Conservation (phyloP, 2,888 invertebrate genomes). For the Lasiommata megera region DNA sequence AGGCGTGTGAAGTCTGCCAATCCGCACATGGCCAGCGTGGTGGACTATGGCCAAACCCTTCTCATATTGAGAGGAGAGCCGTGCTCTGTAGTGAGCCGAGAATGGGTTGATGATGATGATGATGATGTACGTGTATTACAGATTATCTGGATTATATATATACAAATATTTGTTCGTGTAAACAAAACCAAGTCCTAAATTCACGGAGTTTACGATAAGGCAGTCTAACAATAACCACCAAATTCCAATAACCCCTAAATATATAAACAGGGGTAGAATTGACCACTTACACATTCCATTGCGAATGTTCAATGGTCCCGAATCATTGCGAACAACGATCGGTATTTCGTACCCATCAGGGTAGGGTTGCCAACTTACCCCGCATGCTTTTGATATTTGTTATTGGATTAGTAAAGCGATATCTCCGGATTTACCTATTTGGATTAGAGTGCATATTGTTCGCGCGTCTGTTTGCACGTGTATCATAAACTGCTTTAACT, state of each 20-base stretch:
- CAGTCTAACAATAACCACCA: constrained; percentile 14
- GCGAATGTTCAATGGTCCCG: constrained; percentile 27
- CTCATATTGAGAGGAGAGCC: too few relatives aligned
- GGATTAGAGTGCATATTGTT: too few relatives aligned
- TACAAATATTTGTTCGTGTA: background rate
- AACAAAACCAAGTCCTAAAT: background rate
- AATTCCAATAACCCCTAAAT: constrained; percentile 25
- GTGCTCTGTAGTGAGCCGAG: too few relatives aligned
- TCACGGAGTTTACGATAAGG: background rate
- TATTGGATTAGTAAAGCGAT: background rate
- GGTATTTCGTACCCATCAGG: constrained; percentile 37
- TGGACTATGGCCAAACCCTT: too few relatives aligned
- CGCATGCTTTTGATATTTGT: background rate
- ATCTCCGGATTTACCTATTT: too few relatives aligned
- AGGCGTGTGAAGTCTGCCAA: too few relatives aligned
- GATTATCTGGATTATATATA: too few relatives aligned
- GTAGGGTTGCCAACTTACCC: constrained; percentile 16
- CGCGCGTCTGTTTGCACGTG: too few relatives aligned
- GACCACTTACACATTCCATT: constrained; percentile 35
- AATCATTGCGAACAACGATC: constrained; percentile 37
- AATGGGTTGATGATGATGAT: too few relatives aligned
- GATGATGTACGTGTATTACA: too few relatives aligned
- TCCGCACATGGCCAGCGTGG: too few relatives aligned
- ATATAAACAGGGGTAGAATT: constrained; percentile 27
- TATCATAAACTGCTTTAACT: too few relatives aligned